Evolutionary conservation across 2,888 invertebrate species (phyloP).

Genomic region (Dioctria linearis): DNA sequence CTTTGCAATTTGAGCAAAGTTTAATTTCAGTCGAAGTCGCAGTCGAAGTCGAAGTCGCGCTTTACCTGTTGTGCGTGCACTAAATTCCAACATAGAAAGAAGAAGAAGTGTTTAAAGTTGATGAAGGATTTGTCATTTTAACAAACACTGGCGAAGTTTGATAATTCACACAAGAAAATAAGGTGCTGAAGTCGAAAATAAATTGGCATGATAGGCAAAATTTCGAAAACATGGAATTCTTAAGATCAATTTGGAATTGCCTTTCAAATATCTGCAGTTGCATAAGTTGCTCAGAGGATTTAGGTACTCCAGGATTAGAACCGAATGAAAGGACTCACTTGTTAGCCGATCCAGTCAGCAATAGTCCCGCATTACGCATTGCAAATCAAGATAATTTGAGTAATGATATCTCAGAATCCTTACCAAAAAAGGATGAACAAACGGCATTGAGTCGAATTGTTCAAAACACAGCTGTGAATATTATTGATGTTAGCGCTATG

Average conservation of each 20-base stretch:
- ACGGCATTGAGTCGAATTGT: constrained; percentile 91
- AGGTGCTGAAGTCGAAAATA: no score
- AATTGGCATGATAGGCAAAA: no score
- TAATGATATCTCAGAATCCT: constrained; percentile 76
- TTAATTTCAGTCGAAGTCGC: no score
- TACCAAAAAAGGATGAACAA: constrained; percentile 90
- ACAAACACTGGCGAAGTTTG: no score
- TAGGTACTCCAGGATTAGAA: constrained; percentile 67
- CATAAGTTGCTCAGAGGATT: constrained; percentile 68
- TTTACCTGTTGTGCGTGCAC: no score
- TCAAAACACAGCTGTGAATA: constrained; percentile 93
- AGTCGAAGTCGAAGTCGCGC: no score
- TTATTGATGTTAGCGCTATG: constrained; percentile 93
- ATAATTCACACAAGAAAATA: no score
- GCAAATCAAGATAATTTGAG: constrained; percentile 81
- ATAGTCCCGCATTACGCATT: constrained; percentile 80
- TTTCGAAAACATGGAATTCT: constrained; percentile 65
- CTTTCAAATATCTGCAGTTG: constrained; percentile 67
- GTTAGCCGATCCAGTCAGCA: constrained; percentile 83
- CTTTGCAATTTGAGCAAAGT: no score
- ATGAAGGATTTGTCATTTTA: no score
- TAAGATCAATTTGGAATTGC: constrained; percentile 66
- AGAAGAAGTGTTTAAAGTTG: no score
- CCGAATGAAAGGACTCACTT: constrained; percentile 85
- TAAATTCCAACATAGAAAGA: no score